Conservation (phyloP, 2,797 vertebrate genomes). For the Acanthopagrus latus region DNA sequence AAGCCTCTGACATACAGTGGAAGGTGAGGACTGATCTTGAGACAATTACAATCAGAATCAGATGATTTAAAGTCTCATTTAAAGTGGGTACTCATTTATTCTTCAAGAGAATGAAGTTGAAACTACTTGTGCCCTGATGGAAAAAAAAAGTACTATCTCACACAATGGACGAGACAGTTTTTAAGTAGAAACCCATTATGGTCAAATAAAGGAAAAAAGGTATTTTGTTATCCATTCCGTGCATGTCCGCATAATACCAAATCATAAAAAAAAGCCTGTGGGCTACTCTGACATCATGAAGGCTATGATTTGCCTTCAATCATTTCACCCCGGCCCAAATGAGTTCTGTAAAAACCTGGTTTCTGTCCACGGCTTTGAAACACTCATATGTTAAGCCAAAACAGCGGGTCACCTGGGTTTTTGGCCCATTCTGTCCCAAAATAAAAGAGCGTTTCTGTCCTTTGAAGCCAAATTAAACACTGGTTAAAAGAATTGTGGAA, state of each 20-base stretch:
- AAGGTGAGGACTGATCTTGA: constrained; percentile 16
- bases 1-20: constrained; percentile 29
- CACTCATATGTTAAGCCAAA: constrained; percentile 39
- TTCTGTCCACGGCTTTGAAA: constrained; percentile 44
- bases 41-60: constrained; percentile 42
- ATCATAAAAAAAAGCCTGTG: constrained; percentile 22
- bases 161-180: constrained; percentile 8
- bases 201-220: constrained; percentile 14
- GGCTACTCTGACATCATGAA: constrained; percentile 18
- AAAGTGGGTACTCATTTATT: constrained; percentile 13
- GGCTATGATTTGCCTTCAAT: constrained; percentile 16
- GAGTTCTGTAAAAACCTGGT: constrained; percentile 28
- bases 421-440: constrained; percentile 6
- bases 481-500: constrained; percentile 22
- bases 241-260: constrained; percentile 9
- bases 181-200: constrained; percentile 5
- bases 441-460: constrained; percentile 37
- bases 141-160: not conserved
- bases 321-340: constrained; percentile 30
- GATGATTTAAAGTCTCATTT: constrained; percentile 5
- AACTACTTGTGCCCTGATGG: constrained; percentile 16
- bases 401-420: constrained; percentile 2
- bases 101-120: constrained; percentile 25
- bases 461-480: constrained; percentile 61
- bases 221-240: not conserved